These are phyloP conservation scores for Pocillopora meandrina DNA, from an alignment of 92 coral and sea anemone genomes.

Conservation along the genomic window DNA sequence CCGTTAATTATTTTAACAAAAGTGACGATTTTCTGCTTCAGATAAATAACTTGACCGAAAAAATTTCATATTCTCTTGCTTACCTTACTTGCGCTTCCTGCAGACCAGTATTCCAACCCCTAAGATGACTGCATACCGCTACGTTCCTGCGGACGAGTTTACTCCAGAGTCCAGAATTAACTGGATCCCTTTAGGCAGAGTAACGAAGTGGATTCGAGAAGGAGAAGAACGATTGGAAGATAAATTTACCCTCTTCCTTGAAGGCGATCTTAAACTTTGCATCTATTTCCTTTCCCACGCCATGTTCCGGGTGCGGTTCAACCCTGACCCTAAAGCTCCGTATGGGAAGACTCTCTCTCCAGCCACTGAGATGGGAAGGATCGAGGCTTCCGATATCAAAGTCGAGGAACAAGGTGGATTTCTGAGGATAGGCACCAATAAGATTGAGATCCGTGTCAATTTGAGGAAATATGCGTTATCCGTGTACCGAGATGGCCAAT, in stretches of 20 bases:
- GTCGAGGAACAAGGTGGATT: constrained; percentile 48
- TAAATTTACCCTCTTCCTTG: constrained; percentile 63
- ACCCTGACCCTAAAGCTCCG: constrained; percentile 68
- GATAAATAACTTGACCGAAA: no score
- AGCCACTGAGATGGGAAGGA: constrained; percentile 76
- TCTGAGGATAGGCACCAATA: constrained; percentile 47
- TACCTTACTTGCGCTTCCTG: no score
- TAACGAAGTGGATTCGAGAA: constrained; percentile 69
- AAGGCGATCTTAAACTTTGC: constrained; percentile 67
- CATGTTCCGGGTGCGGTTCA: constrained; percentile 76
- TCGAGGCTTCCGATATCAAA: constrained; percentile 62
- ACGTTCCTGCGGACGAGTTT: constrained; percentile 78
- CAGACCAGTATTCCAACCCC: no score
- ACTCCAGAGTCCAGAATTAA: constrained; percentile 75
- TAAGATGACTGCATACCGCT: constrained; percentile 33
- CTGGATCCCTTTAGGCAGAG: constrained; percentile 60
- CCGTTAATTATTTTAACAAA: no score
- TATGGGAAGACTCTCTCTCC: constrained; percentile 77
- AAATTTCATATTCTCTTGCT: no score
- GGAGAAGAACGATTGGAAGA: constrained; percentile 69
- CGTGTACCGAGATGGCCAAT: constrained; percentile 69
- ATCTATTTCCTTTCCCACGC: constrained; percentile 72
- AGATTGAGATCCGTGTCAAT: constrained; percentile 57
- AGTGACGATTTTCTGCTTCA: no score
- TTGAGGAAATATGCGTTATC: constrained; percentile 68